phyloP scores from a whole-genome alignment of 2,888 invertebrate species.

The Himalopsyche tibetana region DNA sequence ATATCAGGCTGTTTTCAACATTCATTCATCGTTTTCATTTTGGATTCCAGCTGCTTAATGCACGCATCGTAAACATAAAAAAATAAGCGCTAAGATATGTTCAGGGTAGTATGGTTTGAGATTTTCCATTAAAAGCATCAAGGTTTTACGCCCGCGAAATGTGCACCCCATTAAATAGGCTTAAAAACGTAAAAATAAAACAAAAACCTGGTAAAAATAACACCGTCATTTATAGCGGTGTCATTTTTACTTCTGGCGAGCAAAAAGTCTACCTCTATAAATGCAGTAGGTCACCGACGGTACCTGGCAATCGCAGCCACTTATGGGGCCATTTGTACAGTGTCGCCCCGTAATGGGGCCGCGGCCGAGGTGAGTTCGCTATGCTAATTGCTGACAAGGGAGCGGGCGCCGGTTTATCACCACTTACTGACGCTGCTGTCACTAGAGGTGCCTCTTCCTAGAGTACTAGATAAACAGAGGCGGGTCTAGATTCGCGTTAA shows the following conservation, averaged over 20 bases:
- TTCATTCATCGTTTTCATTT: too few species aligned
- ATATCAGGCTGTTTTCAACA: too few species aligned
- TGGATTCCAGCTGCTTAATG: too few species aligned
- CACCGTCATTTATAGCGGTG: slow-evolving; percentile 1
- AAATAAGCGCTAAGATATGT: too few species aligned
- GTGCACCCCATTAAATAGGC: neutral
- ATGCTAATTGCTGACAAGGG: slow-evolving; percentile 43
- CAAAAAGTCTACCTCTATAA: slow-evolving; percentile 5
- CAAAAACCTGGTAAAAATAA: neutral
- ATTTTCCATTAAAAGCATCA: too few species aligned
- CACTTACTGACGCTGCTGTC: slow-evolving; percentile 28
- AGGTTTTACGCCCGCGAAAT: neutral
- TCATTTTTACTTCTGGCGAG: neutral
- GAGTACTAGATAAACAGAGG: neutral
- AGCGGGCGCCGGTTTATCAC: slow-evolving; percentile 40
- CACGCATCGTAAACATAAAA: too few species aligned
- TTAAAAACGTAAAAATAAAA: neutral
- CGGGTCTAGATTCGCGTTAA: neutral
- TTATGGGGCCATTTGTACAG: slow-evolving; percentile 33
- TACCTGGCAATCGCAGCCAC: slow-evolving; percentile 39
- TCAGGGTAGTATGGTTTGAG: too few species aligned
- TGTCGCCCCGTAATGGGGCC: slow-evolving; percentile 34
- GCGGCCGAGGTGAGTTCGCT: slow-evolving; percentile 31
- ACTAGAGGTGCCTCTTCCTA: slow-evolving; percentile 1
- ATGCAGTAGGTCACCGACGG: neutral